Evolutionary conservation across 2,888 invertebrate species (phyloP), one percentile per base, ranked within the genome.

Genomic region (Cataglyphis rosenhaueri): DNA sequence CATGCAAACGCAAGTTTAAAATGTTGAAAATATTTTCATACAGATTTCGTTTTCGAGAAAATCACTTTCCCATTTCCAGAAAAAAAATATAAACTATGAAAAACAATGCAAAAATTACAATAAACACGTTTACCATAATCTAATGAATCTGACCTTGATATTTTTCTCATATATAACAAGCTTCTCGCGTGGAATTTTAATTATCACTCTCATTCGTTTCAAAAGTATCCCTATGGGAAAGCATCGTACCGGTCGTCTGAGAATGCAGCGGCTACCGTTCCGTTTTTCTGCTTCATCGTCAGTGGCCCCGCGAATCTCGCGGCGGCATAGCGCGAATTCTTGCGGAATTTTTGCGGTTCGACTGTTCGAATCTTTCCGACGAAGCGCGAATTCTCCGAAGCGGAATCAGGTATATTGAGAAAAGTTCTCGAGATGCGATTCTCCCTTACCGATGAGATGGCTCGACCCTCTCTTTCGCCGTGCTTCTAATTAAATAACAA

Each of bases 401-500:
- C 41, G 44, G 25, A 25, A 59, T 52, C 48, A n/a, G 48, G 8
- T 25, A 38, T 62, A 21, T 21, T 35, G 78, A n/a, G 48, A 44
- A 79, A 68, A 79, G 68, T 79, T 81, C 29, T 38, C 62, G 29
- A 75, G 64, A 64, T 62, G 78, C 29, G 74, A 15, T 29, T 21
- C 21, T 21, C 44, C 52, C 62, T 81, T 75, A 55, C 75, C 74
- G 52, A 18, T 61, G 18, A 81, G 62, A 81, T 55, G 38, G 32
- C 15, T 52, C 75, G 62, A 62, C 73, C 71, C 81, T 64, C 62
- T 74, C 87, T 87, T 89, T 87, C 83, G 76, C 83, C 81, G 82
- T 35, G 76, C 86, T 90, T 92, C 91, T 93, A 94, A 93, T 94
- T 93, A 94, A 94, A 93, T 93, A 93, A 93, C 92, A 94, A 93